These are phyloP conservation scores for Coracias cyanogaster DNA, from an alignment of 2,797 vertebrate species.

Conservation along the genomic window DNA sequence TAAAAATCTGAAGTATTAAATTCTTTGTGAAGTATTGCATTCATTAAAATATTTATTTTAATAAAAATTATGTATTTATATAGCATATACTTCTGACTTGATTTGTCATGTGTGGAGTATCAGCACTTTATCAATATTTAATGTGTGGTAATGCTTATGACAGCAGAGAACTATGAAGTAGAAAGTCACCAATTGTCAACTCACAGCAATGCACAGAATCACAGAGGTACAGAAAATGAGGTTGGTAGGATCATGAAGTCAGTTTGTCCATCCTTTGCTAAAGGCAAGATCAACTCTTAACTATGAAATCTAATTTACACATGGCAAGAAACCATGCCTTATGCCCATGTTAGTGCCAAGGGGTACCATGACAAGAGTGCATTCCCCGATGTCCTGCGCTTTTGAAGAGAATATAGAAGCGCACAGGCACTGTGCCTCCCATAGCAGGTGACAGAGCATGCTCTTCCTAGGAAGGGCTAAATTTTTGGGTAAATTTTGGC, in stretches of 20 bases:
- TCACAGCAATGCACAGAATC: neutral
- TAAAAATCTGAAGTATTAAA: neutral
- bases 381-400: neutral
- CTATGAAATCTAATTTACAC: neutral
- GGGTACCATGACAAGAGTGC: neutral
- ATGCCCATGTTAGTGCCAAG: neutral
- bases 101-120: accelerated
- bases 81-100: neutral
- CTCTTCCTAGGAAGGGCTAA: neutral
- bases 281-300: neutral
- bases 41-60: neutral
- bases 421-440: neutral
- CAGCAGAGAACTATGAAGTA: neutral
- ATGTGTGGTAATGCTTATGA: neutral
- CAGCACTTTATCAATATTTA: neutral
- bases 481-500: neutral
- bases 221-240: neutral
- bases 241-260: neutral
- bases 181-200: neutral
- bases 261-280: neutral
- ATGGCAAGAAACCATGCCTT: neutral
- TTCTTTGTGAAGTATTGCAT: neutral
- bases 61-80: neutral
- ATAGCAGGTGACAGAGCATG: neutral
- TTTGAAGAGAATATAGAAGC: neutral